Conservation (phyloP, 2,888 invertebrate genomes). For the Molorchus minor region DNA sequence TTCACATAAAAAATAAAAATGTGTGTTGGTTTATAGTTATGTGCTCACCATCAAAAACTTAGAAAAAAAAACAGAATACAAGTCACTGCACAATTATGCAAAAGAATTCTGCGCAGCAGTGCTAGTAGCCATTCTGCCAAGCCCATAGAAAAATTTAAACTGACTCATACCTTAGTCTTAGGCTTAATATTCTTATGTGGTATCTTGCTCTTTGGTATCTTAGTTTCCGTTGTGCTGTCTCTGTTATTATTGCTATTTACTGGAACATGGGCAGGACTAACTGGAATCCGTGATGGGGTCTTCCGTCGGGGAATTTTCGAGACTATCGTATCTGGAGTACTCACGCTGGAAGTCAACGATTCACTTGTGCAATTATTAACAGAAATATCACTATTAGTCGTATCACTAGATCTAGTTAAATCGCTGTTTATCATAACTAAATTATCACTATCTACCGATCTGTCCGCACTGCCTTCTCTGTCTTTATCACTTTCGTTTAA, state of each 20-base stretch:
- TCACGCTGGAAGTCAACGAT: slow-evolving; percentile 73
- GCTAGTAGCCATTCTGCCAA: background rate
- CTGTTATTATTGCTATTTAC: slow-evolving; percentile 48
- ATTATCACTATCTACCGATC: slow-evolving; percentile 29
- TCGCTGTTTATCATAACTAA: slow-evolving; percentile 49
- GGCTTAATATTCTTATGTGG: slow-evolving; percentile 64
- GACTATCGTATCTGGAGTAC: slow-evolving; percentile 77
- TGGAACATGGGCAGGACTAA: slow-evolving; percentile 53
- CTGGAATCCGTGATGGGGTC: slow-evolving; percentile 53
- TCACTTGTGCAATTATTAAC: slow-evolving; percentile 69
- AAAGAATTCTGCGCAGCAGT: too few relatives aligned
- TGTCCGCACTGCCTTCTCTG: slow-evolving; percentile 31
- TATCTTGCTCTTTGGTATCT: slow-evolving; percentile 68
- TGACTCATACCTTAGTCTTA: slow-evolving; percentile 60
- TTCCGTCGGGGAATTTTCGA: slow-evolving; percentile 66
- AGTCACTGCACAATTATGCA: too few relatives aligned
- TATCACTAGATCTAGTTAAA: slow-evolving; percentile 55
- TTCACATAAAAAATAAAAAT: too few relatives aligned
- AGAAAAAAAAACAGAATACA: too few relatives aligned
- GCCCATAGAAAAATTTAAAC: too few relatives aligned
- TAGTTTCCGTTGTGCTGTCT: slow-evolving; percentile 54
- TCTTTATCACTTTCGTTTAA: slow-evolving; percentile 35
- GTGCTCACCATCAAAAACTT: too few relatives aligned
- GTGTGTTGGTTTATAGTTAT: too few relatives aligned
- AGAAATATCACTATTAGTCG: slow-evolving; percentile 53